Percentiles rank a stretch among this genome's conserved stretches.
phyloP scores from a whole-genome alignment of 2,797 vertebrate genomes.

The Protonibea diacanthus region DNA sequence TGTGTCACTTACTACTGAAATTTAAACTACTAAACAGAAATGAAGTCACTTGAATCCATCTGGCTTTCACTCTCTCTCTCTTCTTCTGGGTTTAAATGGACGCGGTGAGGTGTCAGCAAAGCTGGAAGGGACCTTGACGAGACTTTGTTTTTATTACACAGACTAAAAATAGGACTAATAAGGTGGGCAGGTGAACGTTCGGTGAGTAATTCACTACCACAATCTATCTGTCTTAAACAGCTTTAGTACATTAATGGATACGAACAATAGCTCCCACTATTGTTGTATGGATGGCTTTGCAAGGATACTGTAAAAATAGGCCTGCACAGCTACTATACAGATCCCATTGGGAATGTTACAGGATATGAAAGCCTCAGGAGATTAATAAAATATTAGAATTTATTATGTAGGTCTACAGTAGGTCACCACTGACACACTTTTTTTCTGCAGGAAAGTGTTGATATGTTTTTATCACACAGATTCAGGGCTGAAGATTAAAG shows the following conservation, averaged over 20 bases:
- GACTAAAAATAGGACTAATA: constrained; percentile 5
- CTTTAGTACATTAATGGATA: constrained; percentile 25
- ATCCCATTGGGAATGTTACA: background rate
- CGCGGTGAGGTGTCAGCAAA: background rate
- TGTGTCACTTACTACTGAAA: background rate
- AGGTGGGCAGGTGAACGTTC: constrained; percentile 10
- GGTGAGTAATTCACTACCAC: constrained; percentile 10
- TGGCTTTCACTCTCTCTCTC: background rate
- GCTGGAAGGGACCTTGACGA: background rate
- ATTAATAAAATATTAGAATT: constrained; percentile 19
- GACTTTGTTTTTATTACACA: background rate
- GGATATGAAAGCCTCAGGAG: background rate
- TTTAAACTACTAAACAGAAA: background rate
- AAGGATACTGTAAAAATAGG: constrained; percentile 3
- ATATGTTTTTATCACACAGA: background rate
- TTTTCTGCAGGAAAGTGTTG: background rate
- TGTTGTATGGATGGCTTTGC: constrained; percentile 1
- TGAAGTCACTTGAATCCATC: background rate
- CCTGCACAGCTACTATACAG: background rate
- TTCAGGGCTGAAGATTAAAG: background rate
- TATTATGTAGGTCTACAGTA: background rate
- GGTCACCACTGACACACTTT: constrained; percentile 7
- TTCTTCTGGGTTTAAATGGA: background rate
- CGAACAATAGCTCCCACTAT: constrained; percentile 28
- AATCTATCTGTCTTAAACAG: constrained; percentile 3